These are phyloP conservation scores for Pluvianellus socialis DNA, from an alignment of 2,113 vertebrate genomes.

Conservation along the genomic window DNA sequence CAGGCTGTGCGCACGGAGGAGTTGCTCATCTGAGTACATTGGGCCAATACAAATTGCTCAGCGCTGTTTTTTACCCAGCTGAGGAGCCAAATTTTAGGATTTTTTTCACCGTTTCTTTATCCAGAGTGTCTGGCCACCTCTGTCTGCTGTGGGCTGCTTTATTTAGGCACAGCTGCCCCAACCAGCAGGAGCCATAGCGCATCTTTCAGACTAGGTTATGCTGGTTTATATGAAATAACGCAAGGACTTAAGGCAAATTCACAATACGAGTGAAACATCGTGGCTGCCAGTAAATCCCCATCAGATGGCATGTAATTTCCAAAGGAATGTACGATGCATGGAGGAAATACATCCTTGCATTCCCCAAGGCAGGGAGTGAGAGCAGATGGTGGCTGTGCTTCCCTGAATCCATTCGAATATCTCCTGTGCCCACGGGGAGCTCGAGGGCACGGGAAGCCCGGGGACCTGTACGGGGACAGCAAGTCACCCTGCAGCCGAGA, in stretches of 20 bases:
- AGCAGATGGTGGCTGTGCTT: not conserved
- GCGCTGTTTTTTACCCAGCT: not conserved
- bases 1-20: not conserved
- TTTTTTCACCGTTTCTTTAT: not conserved
- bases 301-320: not conserved
- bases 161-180: not conserved
- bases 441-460: rapidly evolving
- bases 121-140: not conserved
- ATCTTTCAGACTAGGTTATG: not conserved
- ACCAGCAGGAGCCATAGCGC: not conserved
- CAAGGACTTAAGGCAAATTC: not conserved
- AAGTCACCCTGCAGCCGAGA: not conserved
- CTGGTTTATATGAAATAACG: not conserved
- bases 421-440: not conserved
- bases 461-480: rapidly evolving
- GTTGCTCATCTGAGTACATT: not conserved
- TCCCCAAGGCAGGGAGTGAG: rapidly evolving
- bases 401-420: rapidly evolving
- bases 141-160: not conserved
- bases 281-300: not conserved
- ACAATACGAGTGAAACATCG: not conserved
- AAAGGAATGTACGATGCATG: not conserved
- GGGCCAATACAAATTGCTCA: not conserved
- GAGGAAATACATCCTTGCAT: not conserved
- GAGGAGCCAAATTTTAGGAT: not conserved